Evolutionary conservation across 2,797 vertebrate species (phyloP).

Genomic region (Gymnoscopelus braueri): DNA sequence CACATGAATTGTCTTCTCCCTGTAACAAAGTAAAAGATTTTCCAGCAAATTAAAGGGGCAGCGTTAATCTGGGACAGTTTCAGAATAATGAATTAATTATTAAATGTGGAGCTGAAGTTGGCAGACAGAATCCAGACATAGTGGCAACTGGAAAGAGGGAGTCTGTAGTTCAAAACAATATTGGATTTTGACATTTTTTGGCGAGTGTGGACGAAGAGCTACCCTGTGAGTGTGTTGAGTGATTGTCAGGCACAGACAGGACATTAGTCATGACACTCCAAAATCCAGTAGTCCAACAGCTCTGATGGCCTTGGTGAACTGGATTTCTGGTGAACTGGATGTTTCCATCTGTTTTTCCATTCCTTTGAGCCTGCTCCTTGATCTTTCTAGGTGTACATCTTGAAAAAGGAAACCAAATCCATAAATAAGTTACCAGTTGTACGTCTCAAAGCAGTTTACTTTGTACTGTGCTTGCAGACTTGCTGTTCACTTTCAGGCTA

Average conservation of each 20-base stretch:
- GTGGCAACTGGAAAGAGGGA: not conserved
- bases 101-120: not conserved
- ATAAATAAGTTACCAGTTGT: no score
- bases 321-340: slow-evolving; percentile 46
- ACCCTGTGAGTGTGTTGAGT: not conserved
- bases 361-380: slow-evolving; percentile 42
- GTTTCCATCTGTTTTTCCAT: slow-evolving; percentile 53
- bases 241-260: slow-evolving; percentile 44
- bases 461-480: no score
- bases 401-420: no score
- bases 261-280: slow-evolving; percentile 40
- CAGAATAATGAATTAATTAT: not conserved
- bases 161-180: slow-evolving; percentile 33
- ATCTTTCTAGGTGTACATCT: slow-evolving; percentile 31
- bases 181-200: slow-evolving; percentile 69
- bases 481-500: slow-evolving; percentile 34
- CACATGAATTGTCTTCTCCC: slow-evolving; percentile 31
- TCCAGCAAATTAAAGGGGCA: slow-evolving; percentile 26
- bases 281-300: not conserved
- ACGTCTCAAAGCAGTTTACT: no score
- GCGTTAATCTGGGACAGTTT: slow-evolving; percentile 32
- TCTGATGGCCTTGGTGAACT: slow-evolving; percentile 44
- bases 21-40: slow-evolving; percentile 18
- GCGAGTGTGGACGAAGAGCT: slow-evolving; percentile 34
- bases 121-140: no score